Evolutionary conservation across 2,888 invertebrate species (phyloP).

Genomic region (Hyposoter dolosus): DNA sequence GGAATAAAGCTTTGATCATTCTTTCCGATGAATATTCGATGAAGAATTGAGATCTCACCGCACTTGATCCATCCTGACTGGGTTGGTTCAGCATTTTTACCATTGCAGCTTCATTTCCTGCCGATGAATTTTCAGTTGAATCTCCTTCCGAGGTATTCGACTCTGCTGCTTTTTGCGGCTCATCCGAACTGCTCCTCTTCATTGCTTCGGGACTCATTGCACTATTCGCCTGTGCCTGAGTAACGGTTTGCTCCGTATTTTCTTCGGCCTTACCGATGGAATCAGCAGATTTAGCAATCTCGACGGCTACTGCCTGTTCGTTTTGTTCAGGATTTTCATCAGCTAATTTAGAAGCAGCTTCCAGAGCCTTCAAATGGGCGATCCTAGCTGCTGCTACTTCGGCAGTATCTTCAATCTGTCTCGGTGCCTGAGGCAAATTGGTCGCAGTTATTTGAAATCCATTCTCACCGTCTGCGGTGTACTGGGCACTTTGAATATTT

Average conservation of each 20-base stretch:
- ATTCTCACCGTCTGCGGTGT: conserved; percentile 83
- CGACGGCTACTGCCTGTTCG: not conserved
- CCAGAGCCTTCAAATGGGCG: conserved; percentile 81
- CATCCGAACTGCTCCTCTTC: not conserved
- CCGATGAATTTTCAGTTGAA: conserved; percentile 20
- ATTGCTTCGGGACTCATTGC: not conserved
- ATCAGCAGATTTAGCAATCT: conserved; percentile 20
- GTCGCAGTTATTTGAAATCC: conserved; percentile 85
- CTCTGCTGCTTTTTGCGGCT: not conserved
- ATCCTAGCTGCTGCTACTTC: conserved; percentile 83
- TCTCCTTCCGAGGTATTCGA: conserved; percentile 12
- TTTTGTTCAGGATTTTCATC: conserved; percentile 23
- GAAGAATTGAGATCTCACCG: conserved; percentile 16
- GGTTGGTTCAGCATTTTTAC: not conserved
- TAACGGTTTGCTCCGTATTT: not conserved
- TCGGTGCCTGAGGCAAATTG: conserved; percentile 83
- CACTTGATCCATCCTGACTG: conserved; percentile 13
- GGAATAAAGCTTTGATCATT: not conserved
- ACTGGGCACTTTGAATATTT: conserved; percentile 84
- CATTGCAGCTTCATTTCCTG: not conserved
- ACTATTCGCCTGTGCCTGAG: not conserved
- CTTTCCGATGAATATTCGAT: not conserved
- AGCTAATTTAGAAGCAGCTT: conserved; percentile 78
- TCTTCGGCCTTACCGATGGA: not conserved
- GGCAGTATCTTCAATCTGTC: conserved; percentile 82